Percentiles rank a stretch among this genome's conserved stretches.
Evolutionary conservation across 2,113 vertebrate genomes (phyloP).

Genomic region (Papio anubis): DNA sequence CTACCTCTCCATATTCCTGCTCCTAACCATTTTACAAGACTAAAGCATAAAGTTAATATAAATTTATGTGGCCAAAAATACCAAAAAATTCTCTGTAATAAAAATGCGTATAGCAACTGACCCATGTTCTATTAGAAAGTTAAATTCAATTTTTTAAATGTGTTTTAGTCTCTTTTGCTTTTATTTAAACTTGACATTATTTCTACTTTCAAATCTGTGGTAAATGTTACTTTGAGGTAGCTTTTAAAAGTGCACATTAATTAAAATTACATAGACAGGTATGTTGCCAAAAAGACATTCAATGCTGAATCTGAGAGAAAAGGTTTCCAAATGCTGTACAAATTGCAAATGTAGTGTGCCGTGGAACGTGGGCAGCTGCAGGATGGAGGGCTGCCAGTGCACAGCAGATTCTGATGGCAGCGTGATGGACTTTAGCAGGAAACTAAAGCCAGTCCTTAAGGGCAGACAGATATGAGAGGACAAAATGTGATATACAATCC

Average conservation of each 20-base stretch:
- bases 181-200: neutral
- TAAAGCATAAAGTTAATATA: neutral
- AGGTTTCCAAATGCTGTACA: neutral
- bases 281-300: neutral
- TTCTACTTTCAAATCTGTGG: neutral
- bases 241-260: neutral
- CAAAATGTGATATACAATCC: neutral
- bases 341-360: neutral
- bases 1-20: neutral
- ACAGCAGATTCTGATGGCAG: neutral
- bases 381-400: accelerated
- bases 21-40: neutral
- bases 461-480: neutral
- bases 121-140: neutral
- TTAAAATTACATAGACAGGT: neutral
- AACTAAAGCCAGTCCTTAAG: neutral
- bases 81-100: neutral
- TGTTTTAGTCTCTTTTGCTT: neutral
- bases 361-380: neutral
- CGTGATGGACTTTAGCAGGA: neutral
- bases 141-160: neutral
- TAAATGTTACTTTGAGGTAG: neutral
- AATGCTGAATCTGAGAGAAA: neutral
- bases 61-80: neutral
- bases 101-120: neutral